phyloP scores from a whole-genome alignment of 2,888 invertebrate genomes.

The Ischnura elegans region DNA sequence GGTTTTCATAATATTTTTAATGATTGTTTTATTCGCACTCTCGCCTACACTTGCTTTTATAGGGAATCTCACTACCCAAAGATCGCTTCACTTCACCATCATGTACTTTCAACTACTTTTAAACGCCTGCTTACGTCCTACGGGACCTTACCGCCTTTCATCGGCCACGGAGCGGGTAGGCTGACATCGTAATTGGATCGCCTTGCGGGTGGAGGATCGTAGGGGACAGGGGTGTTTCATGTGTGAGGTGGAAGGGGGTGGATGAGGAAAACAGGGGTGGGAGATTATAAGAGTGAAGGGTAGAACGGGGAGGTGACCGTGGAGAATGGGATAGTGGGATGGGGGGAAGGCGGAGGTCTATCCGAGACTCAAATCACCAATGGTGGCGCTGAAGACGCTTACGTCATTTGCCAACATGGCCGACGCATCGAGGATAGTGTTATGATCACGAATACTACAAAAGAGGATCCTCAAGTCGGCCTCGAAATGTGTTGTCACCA shows the following conservation, averaged over 20 bases:
- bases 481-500: no score
- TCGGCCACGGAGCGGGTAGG: slow-evolving; percentile 20
- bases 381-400: no score
- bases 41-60: slow-evolving; percentile 42
- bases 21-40: not conserved
- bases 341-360: not conserved
- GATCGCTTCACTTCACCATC: not conserved
- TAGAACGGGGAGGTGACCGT: not conserved
- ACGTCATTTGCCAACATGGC: no score
- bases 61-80: not conserved
- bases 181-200: slow-evolving; percentile 52
- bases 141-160: slow-evolving; percentile 21
- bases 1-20: no score
- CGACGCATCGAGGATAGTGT: no score
- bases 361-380: no score
- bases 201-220: slow-evolving; percentile 43
- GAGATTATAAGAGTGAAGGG: not conserved
- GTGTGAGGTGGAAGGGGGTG: not conserved
- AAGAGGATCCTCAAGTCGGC: no score
- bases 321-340: not conserved
- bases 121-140: slow-evolving; percentile 32
- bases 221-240: not conserved
- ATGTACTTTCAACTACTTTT: no score
- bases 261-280: not conserved
- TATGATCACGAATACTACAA: no score